These are phyloP conservation scores for Pseudanteris insignis DNA, from an alignment of 2,888 invertebrate species.

Conservation along the genomic window DNA sequence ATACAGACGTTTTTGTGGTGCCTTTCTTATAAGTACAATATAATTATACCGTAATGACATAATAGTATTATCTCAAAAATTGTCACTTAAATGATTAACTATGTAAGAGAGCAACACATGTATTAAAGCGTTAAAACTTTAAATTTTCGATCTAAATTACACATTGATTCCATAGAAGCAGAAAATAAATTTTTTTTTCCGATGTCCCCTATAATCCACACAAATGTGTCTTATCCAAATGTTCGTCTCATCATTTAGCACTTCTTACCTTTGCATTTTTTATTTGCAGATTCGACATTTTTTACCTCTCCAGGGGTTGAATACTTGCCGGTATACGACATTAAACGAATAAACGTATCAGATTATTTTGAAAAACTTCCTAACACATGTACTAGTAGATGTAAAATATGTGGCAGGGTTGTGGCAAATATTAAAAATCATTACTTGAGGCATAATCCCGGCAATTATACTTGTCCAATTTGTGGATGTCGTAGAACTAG, in stretches of 20 bases:
- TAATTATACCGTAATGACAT: conserved; percentile 46
- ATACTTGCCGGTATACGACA: conserved; percentile 52
- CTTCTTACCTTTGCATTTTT: conserved; percentile 47
- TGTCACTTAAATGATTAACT: conserved; percentile 41
- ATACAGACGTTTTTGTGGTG: conserved; percentile 59
- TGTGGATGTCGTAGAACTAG: conserved; percentile 59
- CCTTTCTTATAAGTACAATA: conserved; percentile 58
- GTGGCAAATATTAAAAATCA: conserved; percentile 61
- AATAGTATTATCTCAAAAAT: conserved; percentile 26
- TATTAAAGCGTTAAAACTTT: conserved; percentile 27
- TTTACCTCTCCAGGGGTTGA: conserved; percentile 55
- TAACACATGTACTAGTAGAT: conserved; percentile 53
- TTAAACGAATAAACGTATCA: conserved; percentile 53
- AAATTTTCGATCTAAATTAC: conserved; percentile 18
- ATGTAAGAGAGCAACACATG: conserved; percentile 41
- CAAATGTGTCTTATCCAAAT: conserved; percentile 14
- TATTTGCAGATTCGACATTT: conserved; percentile 59
- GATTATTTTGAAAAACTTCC: conserved; percentile 56
- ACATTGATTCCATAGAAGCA: conserved; percentile 12
- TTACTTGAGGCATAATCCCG: conserved; percentile 58
- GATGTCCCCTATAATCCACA: conserved; percentile 17
- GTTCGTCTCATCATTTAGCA: conserved; percentile 19
- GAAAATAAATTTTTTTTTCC: conserved; percentile 15
- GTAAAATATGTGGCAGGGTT: conserved; percentile 61
- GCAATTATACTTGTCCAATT: conserved; percentile 59